Base-by-base conservation (phyloP, 2,113 vertebrate species). In the Phrynosoma blainvillii region DNA sequence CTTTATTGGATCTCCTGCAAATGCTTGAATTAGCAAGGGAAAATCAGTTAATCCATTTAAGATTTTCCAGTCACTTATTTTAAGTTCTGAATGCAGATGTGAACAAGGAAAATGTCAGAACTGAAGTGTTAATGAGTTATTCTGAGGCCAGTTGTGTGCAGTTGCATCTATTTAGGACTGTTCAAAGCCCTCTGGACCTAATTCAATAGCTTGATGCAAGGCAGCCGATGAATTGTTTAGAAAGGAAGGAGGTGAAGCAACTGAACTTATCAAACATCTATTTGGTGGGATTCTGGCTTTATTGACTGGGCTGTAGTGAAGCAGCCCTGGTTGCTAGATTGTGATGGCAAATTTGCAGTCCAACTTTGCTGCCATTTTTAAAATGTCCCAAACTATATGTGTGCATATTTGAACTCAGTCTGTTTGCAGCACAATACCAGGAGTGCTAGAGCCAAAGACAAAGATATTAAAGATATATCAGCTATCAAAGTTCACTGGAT, bases 1-100 rank as follows among this genome's bases (percentile, higher is more conserved):
- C 59, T 42, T 85, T 65, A 85, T 40, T 85, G 73, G 32, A 85
- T 65, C 40, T 56, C 56, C 74, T 76, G 56, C 84, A 77, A 84
- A 85, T 85, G 30, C 52, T 25, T 74, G n/a, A 84, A 84, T n/a
- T 85, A 85, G 14, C 52, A 66, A 66, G 74, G n/a, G 40, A 66
- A 66, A 77, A 85, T 9, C 13, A 59, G 73, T 77, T 65, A 85
- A 84, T 75, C 71, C 54, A 40, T 62, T 85, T 76, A 85, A 40
- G 65, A 85, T 62, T 76, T 85, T 47, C 40, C 25, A 42, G 59
- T 30, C 56, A 77, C 47, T 85, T 77, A 65, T 14, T 42, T 85
- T 62, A 85, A 85, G 10, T 85, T 66, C 59, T 5, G 16, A 77
- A 47, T 65, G 8, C 36, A 47, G 56, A 77, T 40, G 25, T 77